Base-by-base conservation (phyloP, 2,797 vertebrate species). In the Sebastes matsubarae region DNA sequence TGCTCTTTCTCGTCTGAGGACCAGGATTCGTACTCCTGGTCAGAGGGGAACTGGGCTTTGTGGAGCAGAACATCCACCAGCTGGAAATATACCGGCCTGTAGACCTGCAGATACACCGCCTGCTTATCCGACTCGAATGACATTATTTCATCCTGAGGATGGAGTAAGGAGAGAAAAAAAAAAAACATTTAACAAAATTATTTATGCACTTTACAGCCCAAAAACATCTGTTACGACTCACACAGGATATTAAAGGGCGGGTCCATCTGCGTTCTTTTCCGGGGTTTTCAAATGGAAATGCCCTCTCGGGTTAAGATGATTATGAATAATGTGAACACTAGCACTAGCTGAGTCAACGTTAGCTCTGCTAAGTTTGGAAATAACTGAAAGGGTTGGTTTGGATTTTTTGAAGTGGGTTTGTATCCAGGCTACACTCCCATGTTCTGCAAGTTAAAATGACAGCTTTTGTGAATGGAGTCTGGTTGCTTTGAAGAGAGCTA, bases 1-100 rank as follows among this genome's bases (percentile, higher is more conserved):
- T 99, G 98, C 88, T 99, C 98, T 89, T 99, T 99, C 92, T 99
- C 98, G 50, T 99, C 98, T 0, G 97, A 98, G 42, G 98, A 98
- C 98, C 98, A 99, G 72, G 98, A 97, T 10, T 96, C 97, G 0
- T 99, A 99, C 81, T 99, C 98, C 83, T 98, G 97, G 72, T 99
- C 98, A 0, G 97, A 96, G n/a, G 98, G 98, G 74, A 99, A 99
- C 94, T 98, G 98, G 36, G 98, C 98, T 95, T 99, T 99, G 91
- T 99, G 98, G 10, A 99, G 96, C 87, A 99, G 93, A 66, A 99
- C 98, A 0, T 99, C 98, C 86, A 99, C 98, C 83, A 99, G 94
- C 94, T 99, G 98, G 91, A 99, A 99, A 95, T 99, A 99, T 61
- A 99, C 98, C 0, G 98, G 98, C 72, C 98, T 96, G 94, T 99